phyloP scores from a whole-genome alignment of 2,888 invertebrate species.

The Plebejus argus region DNA sequence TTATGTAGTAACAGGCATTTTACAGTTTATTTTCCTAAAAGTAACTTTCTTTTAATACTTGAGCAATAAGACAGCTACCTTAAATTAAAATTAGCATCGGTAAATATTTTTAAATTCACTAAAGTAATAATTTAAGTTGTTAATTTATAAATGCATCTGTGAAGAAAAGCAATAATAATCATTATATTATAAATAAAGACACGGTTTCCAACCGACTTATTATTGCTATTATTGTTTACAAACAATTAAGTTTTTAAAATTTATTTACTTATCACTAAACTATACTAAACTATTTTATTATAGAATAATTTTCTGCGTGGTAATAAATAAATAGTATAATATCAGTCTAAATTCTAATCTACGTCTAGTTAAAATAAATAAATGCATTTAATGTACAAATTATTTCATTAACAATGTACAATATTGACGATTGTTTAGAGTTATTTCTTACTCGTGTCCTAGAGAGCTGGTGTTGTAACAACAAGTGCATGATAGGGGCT shows the following conservation, averaged over 20 bases:
- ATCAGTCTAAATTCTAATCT: slow-evolving; percentile 59
- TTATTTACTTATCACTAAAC: slow-evolving; percentile 2
- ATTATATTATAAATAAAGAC: neutral
- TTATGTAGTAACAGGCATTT: slow-evolving; percentile 25
- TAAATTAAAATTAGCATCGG: neutral
- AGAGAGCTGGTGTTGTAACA: slow-evolving; percentile 39
- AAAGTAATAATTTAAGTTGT: neutral
- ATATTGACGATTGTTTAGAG: slow-evolving; percentile 34
- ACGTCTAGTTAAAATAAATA: slow-evolving; percentile 59
- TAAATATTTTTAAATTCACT: neutral
- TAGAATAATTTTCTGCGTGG: slow-evolving; percentile 32
- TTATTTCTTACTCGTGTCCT: slow-evolving; percentile 25
- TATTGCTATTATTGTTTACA: neutral
- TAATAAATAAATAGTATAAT: slow-evolving; percentile 35
- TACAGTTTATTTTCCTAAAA: slow-evolving; percentile 11
- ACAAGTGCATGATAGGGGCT: neutral
- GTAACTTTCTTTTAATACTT: slow-evolving; percentile 32
- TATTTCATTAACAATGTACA: slow-evolving; percentile 36
- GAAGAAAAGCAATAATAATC: neutral
- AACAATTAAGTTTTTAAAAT: neutral
- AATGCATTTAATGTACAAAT: slow-evolving; percentile 65
- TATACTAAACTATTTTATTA: slow-evolving; percentile 27
- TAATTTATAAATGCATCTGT: neutral
- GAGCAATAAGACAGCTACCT: slow-evolving; percentile 32
- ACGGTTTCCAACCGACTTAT: neutral